Percentiles rank a stretch among this genome's conserved stretches.
phyloP scores from a whole-genome alignment of 2,113 vertebrate genomes.

The Pedionomus torquatus region DNA sequence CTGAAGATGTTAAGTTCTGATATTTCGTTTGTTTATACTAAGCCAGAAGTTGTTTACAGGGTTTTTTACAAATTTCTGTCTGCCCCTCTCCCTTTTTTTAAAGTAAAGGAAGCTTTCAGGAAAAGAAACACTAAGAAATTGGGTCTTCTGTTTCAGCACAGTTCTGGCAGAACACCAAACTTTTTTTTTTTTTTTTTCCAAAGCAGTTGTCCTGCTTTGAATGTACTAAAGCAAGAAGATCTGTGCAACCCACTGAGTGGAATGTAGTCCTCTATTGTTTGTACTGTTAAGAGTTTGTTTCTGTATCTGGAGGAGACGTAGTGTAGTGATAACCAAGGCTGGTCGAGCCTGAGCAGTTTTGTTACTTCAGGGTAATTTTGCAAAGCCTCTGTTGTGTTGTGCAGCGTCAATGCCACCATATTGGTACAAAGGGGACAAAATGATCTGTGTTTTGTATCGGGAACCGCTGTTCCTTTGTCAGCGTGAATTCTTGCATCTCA shows the following conservation, averaged over 20 bases:
- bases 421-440: background rate
- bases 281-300: background rate
- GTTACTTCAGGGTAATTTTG: background rate
- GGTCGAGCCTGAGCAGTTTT: background rate
- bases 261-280: background rate
- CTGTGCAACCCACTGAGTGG: background rate
- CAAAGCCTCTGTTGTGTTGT: background rate
- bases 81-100: background rate
- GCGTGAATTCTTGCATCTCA: background rate
- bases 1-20: background rate
- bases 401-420: background rate
- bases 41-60: background rate
- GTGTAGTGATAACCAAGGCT: background rate
- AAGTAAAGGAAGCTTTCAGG: background rate
- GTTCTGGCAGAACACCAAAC: background rate
- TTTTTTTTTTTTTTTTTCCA: no score
- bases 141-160: background rate
- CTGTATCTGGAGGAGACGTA: background rate
- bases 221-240: background rate
- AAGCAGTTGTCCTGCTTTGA: background rate
- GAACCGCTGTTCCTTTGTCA: background rate
- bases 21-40: background rate
- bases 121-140: background rate
- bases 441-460: background rate
- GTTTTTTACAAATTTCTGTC: background rate